A percentile compares a stretch with the other conserved stretches of the same genome.
These are phyloP conservation scores for Rhodinocichla rosea DNA, from an alignment of 2,113 vertebrate genomes.

Conservation along the genomic window DNA sequence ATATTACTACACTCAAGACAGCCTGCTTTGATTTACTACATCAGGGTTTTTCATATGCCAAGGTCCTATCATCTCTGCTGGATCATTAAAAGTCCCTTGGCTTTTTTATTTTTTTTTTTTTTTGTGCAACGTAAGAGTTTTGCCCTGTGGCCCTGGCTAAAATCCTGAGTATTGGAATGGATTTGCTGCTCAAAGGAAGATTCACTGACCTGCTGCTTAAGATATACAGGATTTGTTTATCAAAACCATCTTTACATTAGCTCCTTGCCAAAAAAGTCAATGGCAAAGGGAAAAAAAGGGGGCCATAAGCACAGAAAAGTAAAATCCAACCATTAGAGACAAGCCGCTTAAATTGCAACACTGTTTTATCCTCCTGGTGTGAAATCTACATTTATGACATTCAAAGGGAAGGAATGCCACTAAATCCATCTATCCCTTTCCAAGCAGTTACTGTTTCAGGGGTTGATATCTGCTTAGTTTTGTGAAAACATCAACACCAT, in stretches of 20 bases:
- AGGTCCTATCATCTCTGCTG: constrained; percentile 45
- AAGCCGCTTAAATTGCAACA: neutral
- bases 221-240: neutral
- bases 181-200: neutral
- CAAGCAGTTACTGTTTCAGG: neutral
- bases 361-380: neutral
- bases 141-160: neutral
- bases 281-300: neutral
- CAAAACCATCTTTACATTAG: neutral
- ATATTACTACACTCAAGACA: constrained; percentile 43
- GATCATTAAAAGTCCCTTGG: constrained; percentile 11
- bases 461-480: neutral
- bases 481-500: neutral
- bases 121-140: neutral
- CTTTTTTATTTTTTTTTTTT: neutral
- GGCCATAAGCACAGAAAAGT: neutral
- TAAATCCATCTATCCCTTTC: neutral
- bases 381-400: neutral
- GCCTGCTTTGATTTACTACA: constrained; percentile 51
- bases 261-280: neutral
- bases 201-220: neutral
- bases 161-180: neutral
- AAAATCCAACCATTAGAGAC: neutral
- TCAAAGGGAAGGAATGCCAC: neutral
- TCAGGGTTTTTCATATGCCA: constrained; percentile 30